phyloP scores from a whole-genome alignment of 2,888 invertebrate genomes.

The Eugnorisma glareosa region DNA sequence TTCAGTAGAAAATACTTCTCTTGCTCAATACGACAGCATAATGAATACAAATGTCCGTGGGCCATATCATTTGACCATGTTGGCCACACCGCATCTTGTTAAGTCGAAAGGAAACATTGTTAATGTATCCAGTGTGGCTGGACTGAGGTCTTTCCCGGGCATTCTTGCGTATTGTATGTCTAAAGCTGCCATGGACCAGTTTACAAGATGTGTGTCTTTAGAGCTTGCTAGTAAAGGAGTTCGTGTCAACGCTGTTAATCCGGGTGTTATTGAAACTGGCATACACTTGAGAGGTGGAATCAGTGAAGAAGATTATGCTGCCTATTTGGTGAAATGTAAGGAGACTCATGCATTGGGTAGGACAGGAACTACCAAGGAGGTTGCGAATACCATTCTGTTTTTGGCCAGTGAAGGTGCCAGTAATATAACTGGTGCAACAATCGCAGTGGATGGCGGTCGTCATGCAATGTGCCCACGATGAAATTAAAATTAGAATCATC shows the following conservation, averaged over 20 bases:
- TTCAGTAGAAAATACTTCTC: conserved; percentile 93
- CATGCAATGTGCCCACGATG: conserved; percentile 96
- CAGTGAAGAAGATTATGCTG: conserved; percentile 93
- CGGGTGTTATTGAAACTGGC: conserved; percentile 96
- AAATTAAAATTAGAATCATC: conserved; percentile 53
- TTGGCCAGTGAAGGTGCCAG: conserved; percentile 95
- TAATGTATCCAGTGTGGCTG: conserved; percentile 97
- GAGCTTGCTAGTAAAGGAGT: conserved; percentile 94
- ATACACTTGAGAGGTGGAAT: conserved; percentile 91
- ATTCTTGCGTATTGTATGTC: conserved; percentile 96
- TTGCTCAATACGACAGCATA: conserved; percentile 95
- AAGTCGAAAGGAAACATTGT: conserved; percentile 95
- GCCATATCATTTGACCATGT: conserved; percentile 93
- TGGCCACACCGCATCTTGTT: conserved; percentile 95
- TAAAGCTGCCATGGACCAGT: conserved; percentile 97
- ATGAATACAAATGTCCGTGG: conserved; percentile 95
- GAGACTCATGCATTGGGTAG: conserved; percentile 97
- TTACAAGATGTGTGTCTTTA: conserved; percentile 96
- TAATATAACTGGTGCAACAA: conserved; percentile 95
- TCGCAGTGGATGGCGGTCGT: conserved; percentile 97
- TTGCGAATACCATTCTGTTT: conserved; percentile 96
- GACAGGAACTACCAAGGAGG: conserved; percentile 94
- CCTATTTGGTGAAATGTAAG: conserved; percentile 95
- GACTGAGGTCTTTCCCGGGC: conserved; percentile 94
- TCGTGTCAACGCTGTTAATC: conserved; percentile 96